Base-by-base conservation (phyloP, 2,113 vertebrate genomes). In the Myxocyprinus asiaticus region DNA sequence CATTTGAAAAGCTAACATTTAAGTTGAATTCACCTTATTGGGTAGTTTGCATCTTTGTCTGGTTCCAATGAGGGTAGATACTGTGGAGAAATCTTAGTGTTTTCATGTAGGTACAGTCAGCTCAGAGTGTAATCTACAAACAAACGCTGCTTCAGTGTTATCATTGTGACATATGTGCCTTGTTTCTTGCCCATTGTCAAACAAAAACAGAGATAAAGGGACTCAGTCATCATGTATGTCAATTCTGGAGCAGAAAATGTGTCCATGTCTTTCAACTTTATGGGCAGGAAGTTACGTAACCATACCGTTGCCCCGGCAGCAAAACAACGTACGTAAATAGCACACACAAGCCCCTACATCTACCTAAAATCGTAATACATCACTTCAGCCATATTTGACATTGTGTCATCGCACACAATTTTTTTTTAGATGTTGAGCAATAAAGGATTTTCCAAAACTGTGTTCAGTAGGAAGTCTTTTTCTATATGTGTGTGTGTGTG, bases 211-310 rank as follows among this genome's bases (percentile, higher is more conserved):
- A 64, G 9, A 55, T 45, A 64, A 51, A 17, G 22, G 22, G 22
- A 45, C 62, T 66, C 9, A 11, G 44, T 15, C 76, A 88, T 3
- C 42, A 93, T 94, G 91, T 90, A 89, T 44, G 56, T 84, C 15
- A 91, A 90, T 77, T 82, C 77, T 33, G 82, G 89, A 83, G 51
- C 82, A 72, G 89, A 90, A 77, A 90, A 82, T 73, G 88, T 91
- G 11, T 86, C 91, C 4, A 84, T 91, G 73, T 84, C 89, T 53
- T 67, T 90, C 66, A 91, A 70, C 61, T 93, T 88, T 80, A 87
- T 91, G 81, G 89, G 90, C 79, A 94, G 92, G 86, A 94, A 93
- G 83, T 90, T 91, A 7, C 90, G 89, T 33, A 91, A 80, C 87
- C 88, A 85, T 67, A 81, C 73, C 53, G 87, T 92, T 82, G 93